Evolutionary conservation across 2,888 invertebrate genomes (phyloP).

Genomic region (Myopa testacea): DNA sequence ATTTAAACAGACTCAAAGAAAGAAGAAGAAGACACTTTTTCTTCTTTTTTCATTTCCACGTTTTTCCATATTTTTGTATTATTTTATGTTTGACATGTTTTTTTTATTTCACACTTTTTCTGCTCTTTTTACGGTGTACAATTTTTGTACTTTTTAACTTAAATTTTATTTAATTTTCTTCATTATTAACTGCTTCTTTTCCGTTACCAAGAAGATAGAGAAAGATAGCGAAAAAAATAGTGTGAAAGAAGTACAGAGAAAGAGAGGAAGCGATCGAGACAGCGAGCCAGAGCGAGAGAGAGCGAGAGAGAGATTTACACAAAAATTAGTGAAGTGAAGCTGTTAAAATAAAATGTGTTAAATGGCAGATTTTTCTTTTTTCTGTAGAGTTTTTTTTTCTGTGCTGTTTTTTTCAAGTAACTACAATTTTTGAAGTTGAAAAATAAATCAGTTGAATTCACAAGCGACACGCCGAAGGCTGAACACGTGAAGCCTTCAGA

Average conservation of each 20-base stretch:
- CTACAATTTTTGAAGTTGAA: neutral
- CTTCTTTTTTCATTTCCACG: too few relatives aligned
- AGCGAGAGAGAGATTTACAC: neutral
- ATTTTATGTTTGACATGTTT: too few relatives aligned
- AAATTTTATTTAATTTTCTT: neutral
- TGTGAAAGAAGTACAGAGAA: neutral
- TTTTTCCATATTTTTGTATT: too few relatives aligned
- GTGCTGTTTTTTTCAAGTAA: neutral
- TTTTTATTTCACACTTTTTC: too few relatives aligned
- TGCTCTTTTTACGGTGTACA: too few relatives aligned
- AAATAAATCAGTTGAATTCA: neutral
- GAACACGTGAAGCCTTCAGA: neutral
- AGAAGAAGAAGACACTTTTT: too few relatives aligned
- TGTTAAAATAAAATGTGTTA: conserved; percentile 1
- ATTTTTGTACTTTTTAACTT: too few relatives aligned
- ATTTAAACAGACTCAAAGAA: too few relatives aligned
- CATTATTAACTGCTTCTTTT: neutral
- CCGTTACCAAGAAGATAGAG: conserved; percentile 49
- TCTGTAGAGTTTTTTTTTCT: too few relatives aligned
- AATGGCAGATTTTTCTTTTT: neutral
- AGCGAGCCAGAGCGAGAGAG: neutral
- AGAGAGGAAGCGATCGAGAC: conserved; percentile 2
- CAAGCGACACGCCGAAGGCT: neutral
- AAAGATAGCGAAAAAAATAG: conserved; percentile 46
- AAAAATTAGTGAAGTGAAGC: neutral